Base-by-base conservation (phyloP, 2,888 invertebrate species). In the Drepanosiphum platanoidis region DNA sequence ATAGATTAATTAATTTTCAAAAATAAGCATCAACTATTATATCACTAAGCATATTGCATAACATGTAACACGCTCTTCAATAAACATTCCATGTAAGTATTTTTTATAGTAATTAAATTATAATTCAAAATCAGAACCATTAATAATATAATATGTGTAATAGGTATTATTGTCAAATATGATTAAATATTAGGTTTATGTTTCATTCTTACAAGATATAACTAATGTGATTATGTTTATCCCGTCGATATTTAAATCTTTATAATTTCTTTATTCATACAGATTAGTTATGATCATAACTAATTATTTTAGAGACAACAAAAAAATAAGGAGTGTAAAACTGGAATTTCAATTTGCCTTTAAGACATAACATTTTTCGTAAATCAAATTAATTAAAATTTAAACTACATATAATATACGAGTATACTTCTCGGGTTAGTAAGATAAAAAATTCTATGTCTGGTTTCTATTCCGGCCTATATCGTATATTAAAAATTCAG, bases 331-430 rank as follows among this genome's bases (percentile, higher is more conserved):
- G 39, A 78, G 42, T 42, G 8, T 66, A 7, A 78, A 78, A 42
- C 42, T 66, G 32, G 42, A 78, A 42, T 78, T 66, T 78, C 30
- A 7, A 66, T 66, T 78, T 42, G 32, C 64, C 42, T 78, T 39
- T 64, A 78, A 78, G 30, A 66, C 32, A 78, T 32, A 32, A 42
- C 46, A 75, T 34, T 13, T 36, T 27, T 9, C 18, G 1, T 5
- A 75, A 58, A 27, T 39, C 18, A 42, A 64, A 66, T 32, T 66
- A 78, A 64, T 78, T n/a, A 42, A 64, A 66, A 42, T 27, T 22
- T 79, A 32, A 66, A 30, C 15, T 66, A 32, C 3, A 64, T 13
- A 0, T n/a, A n/a, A n/a, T n/a, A n/a, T n/a, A n/a, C n/a, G n/a
- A n/a, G n/a, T 52, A 52, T 61, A 30, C 9, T 8, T 30, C 18